Evolutionary conservation across 2,888 invertebrate species (phyloP), one percentile per base, ranked within the genome.

Genomic region (Drosophila yooni): DNA sequence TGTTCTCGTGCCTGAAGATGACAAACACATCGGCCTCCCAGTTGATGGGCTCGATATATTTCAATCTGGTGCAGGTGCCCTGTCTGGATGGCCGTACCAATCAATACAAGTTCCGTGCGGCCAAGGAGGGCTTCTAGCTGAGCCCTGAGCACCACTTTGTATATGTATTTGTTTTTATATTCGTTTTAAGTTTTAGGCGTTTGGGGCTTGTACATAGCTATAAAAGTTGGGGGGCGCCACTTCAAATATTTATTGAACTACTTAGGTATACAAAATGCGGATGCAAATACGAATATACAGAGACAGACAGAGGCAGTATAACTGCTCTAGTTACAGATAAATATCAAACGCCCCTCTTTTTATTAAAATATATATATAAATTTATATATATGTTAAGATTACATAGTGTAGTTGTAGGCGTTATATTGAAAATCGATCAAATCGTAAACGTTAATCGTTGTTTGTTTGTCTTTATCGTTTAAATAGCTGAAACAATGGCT

Each of bases 11-110:
- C 93, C 94, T 98, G 72, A 97, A 97, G 92, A 93, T 94, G 61
- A 95, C 96, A 36, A 95, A 95, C 82, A 95, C 96, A 33, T 95
- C 96, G 50, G 95, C 96, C 10, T 96, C 97, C 0, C 94, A 95
- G 70, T 92, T 94, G 5, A 96, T 98, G 95, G 97, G 97, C 50
- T 96, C 96, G 88, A 96, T 97, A 75, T 97, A 97, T 92, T 98
- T 97, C 92, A 97, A 97, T 92, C 93, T 97, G 76, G 95, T 97
- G 50, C 96, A 96, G 93, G 93, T 93, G 52, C 93, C 93, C 38
- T 93, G 93, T 54, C 67, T 93, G 74, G 78, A 88, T 29, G 91
- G 91, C 6, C 84, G 82, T 1, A 80, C 79, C 38, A 85, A 86
- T 38, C 83, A 84, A 13, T 92, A 89, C 79, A 85, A 90, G 70